Conservation (phyloP, 2,888 invertebrate genomes). For the Drosophila paramelanica region DNA sequence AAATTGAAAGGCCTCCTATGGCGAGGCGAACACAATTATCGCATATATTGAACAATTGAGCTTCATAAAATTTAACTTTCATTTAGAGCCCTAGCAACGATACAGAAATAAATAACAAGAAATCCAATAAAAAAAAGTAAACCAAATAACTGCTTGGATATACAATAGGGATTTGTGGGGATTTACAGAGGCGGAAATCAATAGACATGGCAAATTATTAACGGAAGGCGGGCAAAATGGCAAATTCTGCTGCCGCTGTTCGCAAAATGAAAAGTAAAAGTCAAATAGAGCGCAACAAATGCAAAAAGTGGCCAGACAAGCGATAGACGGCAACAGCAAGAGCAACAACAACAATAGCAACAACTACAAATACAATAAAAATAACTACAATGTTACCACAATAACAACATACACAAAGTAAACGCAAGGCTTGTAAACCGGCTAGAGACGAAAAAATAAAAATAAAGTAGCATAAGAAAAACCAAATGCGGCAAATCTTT, state of each 20-base stretch:
- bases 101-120: not conserved
- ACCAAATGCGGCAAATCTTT: conserved; percentile 23
- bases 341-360: conserved; percentile 6
- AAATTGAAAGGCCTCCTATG: conserved; percentile 31
- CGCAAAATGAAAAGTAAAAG: conserved; percentile 74
- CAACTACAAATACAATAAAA: conserved; percentile 19
- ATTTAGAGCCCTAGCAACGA: conserved; percentile 17
- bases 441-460: conserved; percentile 21
- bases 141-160: conserved; percentile 6
- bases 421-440: conserved; percentile 43
- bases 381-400: conserved; percentile 29
- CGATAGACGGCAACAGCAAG: conserved; percentile 33
- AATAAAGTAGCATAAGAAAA: not conserved
- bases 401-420: conserved; percentile 18
- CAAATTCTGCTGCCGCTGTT: conserved; percentile 15
- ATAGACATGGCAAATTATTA: conserved; percentile 38
- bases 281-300: conserved; percentile 75
- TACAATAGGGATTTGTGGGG: conserved; percentile 29
- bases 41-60: conserved; percentile 27
- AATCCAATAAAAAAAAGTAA: conserved; percentile 13
- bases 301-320: conserved; percentile 67
- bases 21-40: conserved; percentile 20
- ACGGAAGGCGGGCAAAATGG: conserved; percentile 23
- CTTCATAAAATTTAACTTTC: conserved; percentile 34
- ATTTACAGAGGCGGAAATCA: conserved; percentile 50